Percentiles rank a stretch among this genome's conserved stretches.
Conservation (phyloP, 2,797 vertebrate species). For the Heteromormyrus szaboi region DNA sequence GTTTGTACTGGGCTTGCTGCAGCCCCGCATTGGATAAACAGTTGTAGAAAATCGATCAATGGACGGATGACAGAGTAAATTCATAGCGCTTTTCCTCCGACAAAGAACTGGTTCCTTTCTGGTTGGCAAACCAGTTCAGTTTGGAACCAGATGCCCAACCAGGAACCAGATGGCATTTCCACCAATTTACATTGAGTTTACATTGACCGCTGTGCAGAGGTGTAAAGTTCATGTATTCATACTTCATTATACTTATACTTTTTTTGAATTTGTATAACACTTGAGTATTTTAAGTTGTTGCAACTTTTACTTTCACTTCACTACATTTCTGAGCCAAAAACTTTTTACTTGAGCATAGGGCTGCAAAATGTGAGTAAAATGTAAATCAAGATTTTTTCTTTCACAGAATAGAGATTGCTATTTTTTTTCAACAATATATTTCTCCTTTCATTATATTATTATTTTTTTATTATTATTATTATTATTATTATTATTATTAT, state of each 20-base stretch:
- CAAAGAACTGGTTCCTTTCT: neutral
- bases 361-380: neutral
- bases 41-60: neutral
- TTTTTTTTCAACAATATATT: neutral
- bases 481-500: too few relatives aligned
- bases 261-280: neutral
- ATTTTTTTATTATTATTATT: neutral
- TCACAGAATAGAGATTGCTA: neutral
- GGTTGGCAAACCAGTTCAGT: neutral
- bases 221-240: neutral
- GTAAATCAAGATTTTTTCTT: neutral
- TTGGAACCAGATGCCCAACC: neutral
- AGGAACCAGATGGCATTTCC: neutral
- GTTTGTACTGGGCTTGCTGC: neutral
- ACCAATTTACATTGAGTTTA: neutral
- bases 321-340: neutral
- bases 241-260: neutral
- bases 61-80: neutral
- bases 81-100: neutral
- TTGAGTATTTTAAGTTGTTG: neutral
- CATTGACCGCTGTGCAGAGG: neutral
- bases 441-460: neutral
- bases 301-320: neutral
- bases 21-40: neutral
- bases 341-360: neutral